Percentiles rank a stretch among this genome's conserved stretches.
phyloP scores from a whole-genome alignment of 1,140 invertebrate species.

The Drosophila tristis region DNA sequence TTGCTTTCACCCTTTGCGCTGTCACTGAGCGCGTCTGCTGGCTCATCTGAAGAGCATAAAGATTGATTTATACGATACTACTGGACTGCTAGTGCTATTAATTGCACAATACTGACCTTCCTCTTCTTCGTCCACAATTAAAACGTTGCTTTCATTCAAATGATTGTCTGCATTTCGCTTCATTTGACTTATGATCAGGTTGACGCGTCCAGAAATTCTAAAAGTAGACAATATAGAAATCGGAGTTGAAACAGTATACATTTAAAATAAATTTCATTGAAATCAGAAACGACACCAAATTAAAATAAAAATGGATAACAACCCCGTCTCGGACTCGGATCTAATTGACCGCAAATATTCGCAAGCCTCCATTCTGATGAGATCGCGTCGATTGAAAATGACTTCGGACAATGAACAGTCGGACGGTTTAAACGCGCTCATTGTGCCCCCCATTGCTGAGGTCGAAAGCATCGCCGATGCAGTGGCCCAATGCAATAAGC shows the following conservation, averaged over 20 bases:
- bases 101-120: slow-evolving; percentile 26
- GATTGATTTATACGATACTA: not conserved
- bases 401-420: no score
- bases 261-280: not conserved
- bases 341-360: no score
- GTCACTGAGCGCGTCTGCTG: not conserved
- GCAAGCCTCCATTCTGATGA: no score
- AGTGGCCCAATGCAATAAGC: slow-evolving; percentile 40
- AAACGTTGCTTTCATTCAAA: slow-evolving; percentile 47
- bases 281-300: slow-evolving; percentile 1
- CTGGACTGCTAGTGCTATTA: not conserved
- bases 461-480: not conserved
- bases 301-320: not conserved
- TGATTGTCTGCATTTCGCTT: slow-evolving; percentile 52
- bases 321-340: no score
- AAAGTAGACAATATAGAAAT: slow-evolving; percentile 5
- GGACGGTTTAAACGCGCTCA: not conserved
- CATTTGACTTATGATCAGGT: slow-evolving; percentile 70
- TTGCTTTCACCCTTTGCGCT: slow-evolving; percentile 30
- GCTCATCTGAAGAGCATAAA: slow-evolving; percentile 26
- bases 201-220: slow-evolving; percentile 62
- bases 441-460: slow-evolving; percentile 6
- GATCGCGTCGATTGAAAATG: no score
- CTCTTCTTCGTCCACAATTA: slow-evolving; percentile 51
- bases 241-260: slow-evolving; percentile 4